Conservation (phyloP, 1,140 invertebrate species). For the Drosophila murphyi region DNA sequence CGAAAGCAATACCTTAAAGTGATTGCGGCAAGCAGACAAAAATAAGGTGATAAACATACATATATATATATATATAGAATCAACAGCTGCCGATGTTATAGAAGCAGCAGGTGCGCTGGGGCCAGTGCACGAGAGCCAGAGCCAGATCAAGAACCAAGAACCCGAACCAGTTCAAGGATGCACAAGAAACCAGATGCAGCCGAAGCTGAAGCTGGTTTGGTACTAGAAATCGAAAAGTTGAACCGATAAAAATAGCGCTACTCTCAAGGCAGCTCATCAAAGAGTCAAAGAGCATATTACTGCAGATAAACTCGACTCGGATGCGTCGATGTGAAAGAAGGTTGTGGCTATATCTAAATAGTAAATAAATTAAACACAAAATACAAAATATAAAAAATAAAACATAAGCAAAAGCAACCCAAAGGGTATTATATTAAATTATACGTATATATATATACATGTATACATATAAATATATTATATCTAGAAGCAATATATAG, state of each 20-base stretch:
- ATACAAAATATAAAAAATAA: conserved; percentile 61
- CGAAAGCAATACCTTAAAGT: conserved; percentile 80
- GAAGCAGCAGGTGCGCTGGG: conserved; percentile 11
- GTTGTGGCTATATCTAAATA: conserved; percentile 82
- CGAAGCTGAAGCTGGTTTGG: conserved; percentile 6
- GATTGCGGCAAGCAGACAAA: conserved; percentile 52
- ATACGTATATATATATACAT: background rate
- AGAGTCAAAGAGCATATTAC: conserved; percentile 69
- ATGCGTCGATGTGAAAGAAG: conserved; percentile 71
- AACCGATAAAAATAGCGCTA: conserved; percentile 54
- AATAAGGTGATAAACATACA: conserved; percentile 9
- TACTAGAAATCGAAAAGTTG: conserved; percentile 26
- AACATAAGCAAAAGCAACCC: conserved; percentile 60
- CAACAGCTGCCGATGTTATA: conserved; percentile 51
- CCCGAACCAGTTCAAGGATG: conserved; percentile 51
- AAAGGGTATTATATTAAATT: conserved; percentile 25
- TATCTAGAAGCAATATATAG: conserved; percentile 3
- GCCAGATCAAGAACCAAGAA: conserved; percentile 10
- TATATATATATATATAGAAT: conserved; percentile 33
- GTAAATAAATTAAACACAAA: conserved; percentile 60
- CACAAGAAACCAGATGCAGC: conserved; percentile 40
- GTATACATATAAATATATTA: background rate
- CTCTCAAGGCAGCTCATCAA: conserved; percentile 76
- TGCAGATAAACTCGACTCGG: conserved; percentile 50
- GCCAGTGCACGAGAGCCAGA: conserved; percentile 22